Evolutionary conservation across 1,140 invertebrate species (phyloP), one percentile per base, ranked within the genome.

Genomic region (Macrobrachium rosenbergii): DNA sequence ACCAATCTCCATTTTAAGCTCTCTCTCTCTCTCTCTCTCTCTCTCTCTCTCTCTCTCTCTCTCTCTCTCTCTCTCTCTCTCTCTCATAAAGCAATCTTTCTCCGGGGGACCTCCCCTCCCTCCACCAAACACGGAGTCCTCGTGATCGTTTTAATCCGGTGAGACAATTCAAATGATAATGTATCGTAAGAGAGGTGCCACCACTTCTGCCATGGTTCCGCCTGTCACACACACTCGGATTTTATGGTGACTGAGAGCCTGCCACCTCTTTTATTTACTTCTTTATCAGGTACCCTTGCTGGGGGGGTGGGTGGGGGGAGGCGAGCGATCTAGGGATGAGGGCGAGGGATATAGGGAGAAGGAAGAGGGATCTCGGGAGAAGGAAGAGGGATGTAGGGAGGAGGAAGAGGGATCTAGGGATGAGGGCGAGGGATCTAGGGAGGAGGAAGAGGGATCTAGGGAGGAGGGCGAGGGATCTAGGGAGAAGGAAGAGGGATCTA

Each of bases 151-250:
- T 85, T 69, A 85, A 85, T 85, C 83, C 83, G 28, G 58, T 58
- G 76, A 85, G 83, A 83, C 83, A 85, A 85, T 85, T 85, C 83
- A 85, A 85, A 85, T 85, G 83, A 59, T 85, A 85, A 85, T 85
- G 83, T 85, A 79, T 79, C 83, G 45, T 37, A 37, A 45, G 62
- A 59, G 83, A 79, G 83, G 62, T 85, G 83, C 58, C 72, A 60
- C 52, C 17, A 76, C 69, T 72, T 83, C 62, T 59, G 43, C 62
- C 83, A 28, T 76, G 58, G 63, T 69, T 62, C 63, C 76, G 83
- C 23, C 83, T 85, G 83, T 85, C 83, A 85, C 60, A 23, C 8
- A 7, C 83, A 85, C 83, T 17, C 83, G 77, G 21, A 79, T 85
- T 85, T 85, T 85, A 85, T 85, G 83, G 43, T 69, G 83, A 85